Evolutionary conservation across 30 jellyfish, hydroid and myxozoan species (phyloP).

Genomic region (Catostylus mosaicus): DNA sequence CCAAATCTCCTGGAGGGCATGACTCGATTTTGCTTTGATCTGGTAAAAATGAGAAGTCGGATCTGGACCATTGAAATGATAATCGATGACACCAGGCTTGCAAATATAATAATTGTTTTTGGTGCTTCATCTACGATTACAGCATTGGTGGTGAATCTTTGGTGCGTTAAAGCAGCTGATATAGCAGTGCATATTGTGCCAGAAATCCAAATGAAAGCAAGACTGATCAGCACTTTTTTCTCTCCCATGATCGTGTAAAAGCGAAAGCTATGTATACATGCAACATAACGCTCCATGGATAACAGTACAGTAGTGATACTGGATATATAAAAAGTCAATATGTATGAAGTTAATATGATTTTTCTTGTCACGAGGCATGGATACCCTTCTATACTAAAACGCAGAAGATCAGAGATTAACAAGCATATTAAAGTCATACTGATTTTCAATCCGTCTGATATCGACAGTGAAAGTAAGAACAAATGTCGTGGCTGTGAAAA

Average conservation of each 20-base stretch:
- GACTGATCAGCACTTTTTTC: background rate
- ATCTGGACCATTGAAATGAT: background rate
- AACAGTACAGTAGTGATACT: background rate
- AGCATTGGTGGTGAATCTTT: background rate
- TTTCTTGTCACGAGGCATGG: background rate
- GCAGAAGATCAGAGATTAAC: background rate
- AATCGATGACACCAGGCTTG: background rate
- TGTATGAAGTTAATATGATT: background rate
- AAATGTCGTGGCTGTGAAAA: background rate
- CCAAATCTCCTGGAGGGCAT: background rate
- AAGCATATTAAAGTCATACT: background rate
- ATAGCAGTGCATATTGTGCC: background rate
- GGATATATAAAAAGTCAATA: background rate
- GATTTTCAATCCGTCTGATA: background rate
- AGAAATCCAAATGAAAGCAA: background rate
- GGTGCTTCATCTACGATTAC: background rate
- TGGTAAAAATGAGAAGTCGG: background rate
- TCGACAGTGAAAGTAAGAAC: background rate
- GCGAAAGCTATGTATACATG: background rate
- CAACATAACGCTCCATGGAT: background rate
- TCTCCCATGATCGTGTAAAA: background rate
- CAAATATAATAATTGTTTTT: background rate
- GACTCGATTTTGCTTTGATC: background rate
- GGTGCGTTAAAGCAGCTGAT: background rate
- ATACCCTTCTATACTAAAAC: background rate